Evolutionary conservation across 2,797 vertebrate genomes (phyloP).

Genomic region (Anabacerthia variegaticeps): DNA sequence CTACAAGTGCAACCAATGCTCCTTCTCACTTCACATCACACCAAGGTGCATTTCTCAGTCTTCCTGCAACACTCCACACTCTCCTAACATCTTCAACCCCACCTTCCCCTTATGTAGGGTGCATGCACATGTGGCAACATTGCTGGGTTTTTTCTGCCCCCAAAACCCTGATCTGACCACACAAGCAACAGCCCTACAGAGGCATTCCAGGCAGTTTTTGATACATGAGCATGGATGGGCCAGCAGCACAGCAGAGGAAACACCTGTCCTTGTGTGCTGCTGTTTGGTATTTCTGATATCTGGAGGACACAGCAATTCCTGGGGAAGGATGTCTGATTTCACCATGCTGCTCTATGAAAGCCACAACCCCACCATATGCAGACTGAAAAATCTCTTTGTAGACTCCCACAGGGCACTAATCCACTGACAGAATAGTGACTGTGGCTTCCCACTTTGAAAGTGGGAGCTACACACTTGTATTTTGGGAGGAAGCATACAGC

Average conservation of each 20-base stretch:
- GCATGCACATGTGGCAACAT: fast-evolving
- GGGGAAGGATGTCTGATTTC: background rate
- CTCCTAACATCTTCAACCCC: fast-evolving
- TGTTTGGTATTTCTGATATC: background rate
- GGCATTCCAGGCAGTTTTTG: background rate
- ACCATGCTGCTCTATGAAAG: background rate
- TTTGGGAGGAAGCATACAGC: background rate
- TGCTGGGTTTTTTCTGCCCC: fast-evolving
- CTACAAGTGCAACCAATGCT: background rate
- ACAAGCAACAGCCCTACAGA: background rate
- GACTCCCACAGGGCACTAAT: fast-evolving
- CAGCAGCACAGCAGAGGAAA: background rate
- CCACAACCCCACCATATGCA: fast-evolving
- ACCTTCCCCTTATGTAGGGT: fast-evolving
- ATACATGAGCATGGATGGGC: fast-evolving
- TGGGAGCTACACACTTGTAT: background rate
- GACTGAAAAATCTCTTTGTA: background rate
- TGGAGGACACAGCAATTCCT: background rate
- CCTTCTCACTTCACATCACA: background rate
- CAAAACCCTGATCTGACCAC: background rate
- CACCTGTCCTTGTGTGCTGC: background rate
- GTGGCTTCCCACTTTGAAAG: fast-evolving
- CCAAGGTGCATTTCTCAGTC: background rate
- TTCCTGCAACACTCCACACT: fast-evolving
- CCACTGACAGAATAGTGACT: background rate